These are phyloP conservation scores for Hyposmocoma kahamanoa DNA, from an alignment of 1,140 invertebrate species.

Conservation along the genomic window DNA sequence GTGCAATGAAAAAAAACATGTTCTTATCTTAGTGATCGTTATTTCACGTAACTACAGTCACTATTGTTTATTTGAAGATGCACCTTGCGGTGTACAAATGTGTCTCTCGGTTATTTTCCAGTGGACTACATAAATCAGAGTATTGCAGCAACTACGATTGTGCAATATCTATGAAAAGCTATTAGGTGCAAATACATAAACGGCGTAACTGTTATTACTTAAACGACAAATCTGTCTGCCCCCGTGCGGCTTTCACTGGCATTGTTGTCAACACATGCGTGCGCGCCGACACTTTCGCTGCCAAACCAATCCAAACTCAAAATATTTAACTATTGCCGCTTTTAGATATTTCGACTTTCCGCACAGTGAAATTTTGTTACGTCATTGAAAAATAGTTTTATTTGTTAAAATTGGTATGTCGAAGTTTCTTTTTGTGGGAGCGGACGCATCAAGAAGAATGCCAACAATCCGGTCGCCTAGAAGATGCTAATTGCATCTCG, in stretches of 20 bases:
- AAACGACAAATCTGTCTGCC: not conserved
- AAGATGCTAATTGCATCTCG: constrained; percentile 43
- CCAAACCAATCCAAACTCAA: constrained; percentile 22
- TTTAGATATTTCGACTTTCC: constrained; percentile 19
- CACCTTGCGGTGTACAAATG: too few relatives aligned
- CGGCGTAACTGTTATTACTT: not conserved
- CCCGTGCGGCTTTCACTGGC: constrained; percentile 17
- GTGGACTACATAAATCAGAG: too few relatives aligned
- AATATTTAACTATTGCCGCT: constrained; percentile 30
- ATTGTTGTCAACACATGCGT: constrained; percentile 15
- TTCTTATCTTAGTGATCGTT: too few relatives aligned
- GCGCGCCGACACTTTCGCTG: constrained; percentile 30
- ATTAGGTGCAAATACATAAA: not conserved
- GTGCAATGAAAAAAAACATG: too few relatives aligned
- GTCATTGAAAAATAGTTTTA: constrained; percentile 21
- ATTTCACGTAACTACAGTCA: too few relatives aligned
- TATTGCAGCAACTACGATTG: not conserved
- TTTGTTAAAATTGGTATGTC: constrained; percentile 21
- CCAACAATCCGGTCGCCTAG: constrained; percentile 40
- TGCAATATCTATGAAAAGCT: not conserved
- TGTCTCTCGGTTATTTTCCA: too few relatives aligned
- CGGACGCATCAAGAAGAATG: constrained; percentile 45
- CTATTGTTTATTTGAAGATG: too few relatives aligned
- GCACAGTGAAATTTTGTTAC: constrained; percentile 16
- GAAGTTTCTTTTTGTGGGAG: constrained; percentile 35